These are phyloP conservation scores for Abrostola triplasia DNA, from an alignment of 2,888 invertebrate species.

Conservation along the genomic window DNA sequence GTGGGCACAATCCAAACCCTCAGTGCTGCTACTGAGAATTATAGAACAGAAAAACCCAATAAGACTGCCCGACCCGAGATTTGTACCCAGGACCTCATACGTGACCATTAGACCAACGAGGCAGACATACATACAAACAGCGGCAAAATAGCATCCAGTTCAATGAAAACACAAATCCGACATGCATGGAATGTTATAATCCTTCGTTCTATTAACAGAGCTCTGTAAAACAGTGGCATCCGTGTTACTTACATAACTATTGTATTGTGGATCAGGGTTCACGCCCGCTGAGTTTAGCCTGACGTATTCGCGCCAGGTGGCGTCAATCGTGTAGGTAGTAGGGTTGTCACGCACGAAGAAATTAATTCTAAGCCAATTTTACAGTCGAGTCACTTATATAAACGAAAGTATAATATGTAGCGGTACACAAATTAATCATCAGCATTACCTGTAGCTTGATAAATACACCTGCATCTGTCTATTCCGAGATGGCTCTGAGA, in stretches of 20 bases:
- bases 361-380: neutral
- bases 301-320: conserved; percentile 39
- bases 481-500: neutral
- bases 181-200: conserved; percentile 28
- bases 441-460: no score
- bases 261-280: conserved; percentile 43
- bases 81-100: no score
- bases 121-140: no score
- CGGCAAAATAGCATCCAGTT: conserved; percentile 12
- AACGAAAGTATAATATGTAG: neutral
- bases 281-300: conserved; percentile 50
- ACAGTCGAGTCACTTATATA: neutral
- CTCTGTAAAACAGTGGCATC: conserved; percentile 28
- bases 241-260: conserved; percentile 42
- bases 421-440: no score
- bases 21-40: no score
- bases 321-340: conserved; percentile 27
- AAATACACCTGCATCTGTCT: no score
- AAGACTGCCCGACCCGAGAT: no score
- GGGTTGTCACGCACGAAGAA: conserved; percentile 35
- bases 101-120: no score
- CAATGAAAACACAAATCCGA: conserved; percentile 26
- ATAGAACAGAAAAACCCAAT: no score
- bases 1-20: no score
- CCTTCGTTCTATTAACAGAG: conserved; percentile 24